Conservation (phyloP, 2,797 vertebrate species). For the Erethizon dorsatum region DNA sequence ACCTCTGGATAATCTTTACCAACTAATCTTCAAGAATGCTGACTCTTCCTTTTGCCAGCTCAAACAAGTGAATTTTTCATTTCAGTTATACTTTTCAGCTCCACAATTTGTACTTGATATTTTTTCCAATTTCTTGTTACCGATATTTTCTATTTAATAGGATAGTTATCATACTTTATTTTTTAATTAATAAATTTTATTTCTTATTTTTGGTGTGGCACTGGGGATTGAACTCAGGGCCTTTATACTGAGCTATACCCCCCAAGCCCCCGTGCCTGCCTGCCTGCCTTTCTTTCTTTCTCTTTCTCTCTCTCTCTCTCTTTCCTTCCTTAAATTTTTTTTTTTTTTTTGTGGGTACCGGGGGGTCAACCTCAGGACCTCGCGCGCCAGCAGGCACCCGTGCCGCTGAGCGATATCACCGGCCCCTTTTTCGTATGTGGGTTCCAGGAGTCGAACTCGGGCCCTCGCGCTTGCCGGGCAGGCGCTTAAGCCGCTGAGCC, state of each 20-base stretch:
- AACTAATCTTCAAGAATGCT: background rate
- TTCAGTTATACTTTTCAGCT: background rate
- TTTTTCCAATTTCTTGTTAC: background rate
- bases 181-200: background rate
- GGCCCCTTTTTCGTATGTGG: too few species aligned
- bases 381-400: too few species aligned
- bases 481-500: too few species aligned
- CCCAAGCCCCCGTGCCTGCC: background rate
- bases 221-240: background rate
- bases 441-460: too few species aligned
- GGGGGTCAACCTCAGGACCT: too few species aligned
- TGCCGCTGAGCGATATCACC: too few species aligned
- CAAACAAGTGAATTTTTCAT: background rate
- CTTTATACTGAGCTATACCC: background rate
- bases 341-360: too few species aligned
- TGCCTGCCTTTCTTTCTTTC: background rate
- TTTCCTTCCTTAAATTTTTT: background rate
- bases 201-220: background rate
- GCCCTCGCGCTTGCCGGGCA: too few species aligned
- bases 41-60: background rate
- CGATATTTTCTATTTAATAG: background rate
- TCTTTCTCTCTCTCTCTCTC: too few species aligned
- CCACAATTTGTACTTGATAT: background rate
- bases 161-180: background rate
- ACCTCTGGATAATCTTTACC: background rate